Evolutionary conservation across 2,113 vertebrate species (phyloP), one percentile per base, ranked within the genome.

Genomic region (Callocephalon fimbriatum): DNA sequence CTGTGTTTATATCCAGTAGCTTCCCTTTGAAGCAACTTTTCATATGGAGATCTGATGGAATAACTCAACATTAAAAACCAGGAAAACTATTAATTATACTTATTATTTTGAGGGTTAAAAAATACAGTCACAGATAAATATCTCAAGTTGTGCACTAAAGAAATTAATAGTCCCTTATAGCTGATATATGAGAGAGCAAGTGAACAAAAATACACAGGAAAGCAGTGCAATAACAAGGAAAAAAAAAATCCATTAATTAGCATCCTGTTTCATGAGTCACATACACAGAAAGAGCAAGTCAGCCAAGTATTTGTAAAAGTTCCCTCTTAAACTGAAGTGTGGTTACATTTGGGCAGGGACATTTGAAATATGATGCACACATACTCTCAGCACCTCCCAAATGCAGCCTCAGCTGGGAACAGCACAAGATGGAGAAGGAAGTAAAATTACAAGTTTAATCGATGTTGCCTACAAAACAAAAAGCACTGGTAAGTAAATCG

Each of bases 11-110:
- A 83, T 29, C 25, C 54, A 74, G 72, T 32, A 90, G 32, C 71
- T 93, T 96, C 50, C 45, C 74, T 96, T 95, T 90, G 95, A 96
- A 95, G 86, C 47, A 62, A 38, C 35, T 71, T 91, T 82, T 88
- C 53, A 71, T 38, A 18, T 50, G 40, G 62, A 90, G 74, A 95
- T 79, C 94, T 88, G 78, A 86, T 15, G 25, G 86, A 76, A 73
- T 70, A 86, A 76, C 44, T 90, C 67, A 63, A 40, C 6, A 2
- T 26, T 73, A 72, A 67, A 86, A 86, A 82, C 35, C 18, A 88
- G n/a, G 8, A 79, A 88, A 86, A 44, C 63, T 40, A 47, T 48
- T 79, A 94, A 83, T 86, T 82, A 92, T 37, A 40, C 22, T 85
- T 54, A 77, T 72, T 93, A 68, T 72, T 91, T 77, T 93, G 47